Evolutionary conservation across 2,888 invertebrate genomes (phyloP), one percentile per base, ranked within the genome.

Genomic region (Lochmaea crataegi): DNA sequence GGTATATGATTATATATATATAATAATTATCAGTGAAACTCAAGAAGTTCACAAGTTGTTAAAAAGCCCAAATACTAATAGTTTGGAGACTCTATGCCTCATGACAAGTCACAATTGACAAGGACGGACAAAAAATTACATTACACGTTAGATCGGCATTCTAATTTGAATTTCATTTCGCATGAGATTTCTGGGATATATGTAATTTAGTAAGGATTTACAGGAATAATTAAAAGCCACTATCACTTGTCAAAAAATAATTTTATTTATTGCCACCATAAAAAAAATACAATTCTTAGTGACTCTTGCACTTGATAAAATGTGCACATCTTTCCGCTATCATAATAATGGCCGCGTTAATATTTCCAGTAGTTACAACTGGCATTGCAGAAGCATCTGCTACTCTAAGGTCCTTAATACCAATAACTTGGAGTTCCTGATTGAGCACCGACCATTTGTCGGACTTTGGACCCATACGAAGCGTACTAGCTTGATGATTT

Each of bases 401-500:
- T 1, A 80, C 73, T 61, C 79, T 72, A 10, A 80, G 57, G 56
- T 75, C 75, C 18, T 73, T 61, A 26, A 80, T 72, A 22, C 80
- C 80, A 41, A 78, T 53, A 9, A 80, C 76, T 69, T 74, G 60
- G 5, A 80, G 68, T 58, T 75, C 51, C 12, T 76, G 63, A 64
- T 79, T 72, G 0, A 80, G 76, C 0, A 94, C 94, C 0, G 93
- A 91, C 88, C 91, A 89, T 0, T 90, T 90, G 83, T 94, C 93
- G 0, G 85, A 85, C 0, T 82, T 78, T 0, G 92, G 91, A 0
- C 93, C 94, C 93, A 94, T 94, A 88, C 93, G 94, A 83, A 93
- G 92, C 0, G 93, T 92, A 7, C 94, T 93, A 1, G 90, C 92
- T 84, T 93, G 94, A 84, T 94, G 94, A 83, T 94, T 93, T 85